These are phyloP conservation scores for Cottoperca gobio DNA, from an alignment of 2,797 vertebrate species.

Conservation along the genomic window DNA sequence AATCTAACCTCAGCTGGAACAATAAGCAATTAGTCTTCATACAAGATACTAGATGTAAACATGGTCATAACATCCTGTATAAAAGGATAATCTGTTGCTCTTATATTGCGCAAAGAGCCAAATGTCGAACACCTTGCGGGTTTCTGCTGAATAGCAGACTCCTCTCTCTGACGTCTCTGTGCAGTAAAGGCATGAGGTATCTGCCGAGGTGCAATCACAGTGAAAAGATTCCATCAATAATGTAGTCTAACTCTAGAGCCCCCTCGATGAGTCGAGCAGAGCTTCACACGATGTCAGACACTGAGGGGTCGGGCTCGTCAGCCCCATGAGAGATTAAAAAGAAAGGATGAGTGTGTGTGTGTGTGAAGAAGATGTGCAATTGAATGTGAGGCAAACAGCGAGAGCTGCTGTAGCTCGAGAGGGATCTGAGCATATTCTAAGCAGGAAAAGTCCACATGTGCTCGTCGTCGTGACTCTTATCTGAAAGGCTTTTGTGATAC, in stretches of 20 bases:
- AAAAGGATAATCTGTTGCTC: conserved; percentile 14
- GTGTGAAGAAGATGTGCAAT: background rate
- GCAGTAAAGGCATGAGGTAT: background rate
- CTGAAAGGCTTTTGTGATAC: conserved; percentile 44
- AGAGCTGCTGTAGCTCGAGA: background rate
- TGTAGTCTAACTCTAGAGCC: conserved; percentile 16
- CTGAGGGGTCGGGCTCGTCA: background rate
- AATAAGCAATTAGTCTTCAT: conserved; percentile 4
- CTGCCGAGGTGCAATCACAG: conserved; percentile 2
- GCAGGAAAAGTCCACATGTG: conserved; percentile 48
- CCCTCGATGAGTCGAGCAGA: conserved; percentile 4
- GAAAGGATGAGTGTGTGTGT: background rate
- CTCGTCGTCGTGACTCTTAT: conserved; percentile 60
- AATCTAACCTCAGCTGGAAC: background rate
- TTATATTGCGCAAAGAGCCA: background rate
- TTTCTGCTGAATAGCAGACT: background rate
- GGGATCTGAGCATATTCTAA: background rate
- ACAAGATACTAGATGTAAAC: conserved; percentile 8
- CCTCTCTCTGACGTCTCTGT: conserved; percentile 17
- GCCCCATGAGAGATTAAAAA: conserved; percentile 29
- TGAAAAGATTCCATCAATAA: conserved; percentile 15
- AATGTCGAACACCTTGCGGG: background rate
- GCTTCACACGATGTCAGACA: conserved; percentile 11
- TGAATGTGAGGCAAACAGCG: background rate
- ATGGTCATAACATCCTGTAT: conserved; percentile 11